Percentiles rank a stretch among this genome's conserved stretches.
phyloP scores from a whole-genome alignment of 2,113 vertebrate genomes.

The Pelecanoides urinatrix region DNA sequence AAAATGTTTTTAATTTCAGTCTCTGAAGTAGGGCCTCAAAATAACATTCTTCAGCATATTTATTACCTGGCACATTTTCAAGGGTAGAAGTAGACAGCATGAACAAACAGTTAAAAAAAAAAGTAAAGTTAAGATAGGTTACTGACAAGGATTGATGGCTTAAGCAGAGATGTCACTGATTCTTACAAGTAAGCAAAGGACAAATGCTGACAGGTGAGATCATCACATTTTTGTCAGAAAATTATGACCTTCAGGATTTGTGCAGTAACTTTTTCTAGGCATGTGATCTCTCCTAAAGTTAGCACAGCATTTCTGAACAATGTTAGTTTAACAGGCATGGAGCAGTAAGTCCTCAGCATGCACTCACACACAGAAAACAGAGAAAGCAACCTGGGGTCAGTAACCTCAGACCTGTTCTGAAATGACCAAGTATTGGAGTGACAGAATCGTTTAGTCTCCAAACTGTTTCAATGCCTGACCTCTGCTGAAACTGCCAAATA shows the following conservation, averaged over 20 bases:
- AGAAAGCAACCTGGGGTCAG: not conserved
- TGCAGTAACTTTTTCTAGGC: not conserved
- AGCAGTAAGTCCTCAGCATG: not conserved
- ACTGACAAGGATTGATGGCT: not conserved
- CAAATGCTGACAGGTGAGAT: not conserved
- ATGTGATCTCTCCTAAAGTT: not conserved
- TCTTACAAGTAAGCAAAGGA: not conserved
- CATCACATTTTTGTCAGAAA: not conserved
- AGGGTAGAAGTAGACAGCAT: not conserved
- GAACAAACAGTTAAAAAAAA: not conserved
- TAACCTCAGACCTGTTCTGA: not conserved
- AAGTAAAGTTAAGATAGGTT: not conserved
- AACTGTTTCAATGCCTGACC: not conserved
- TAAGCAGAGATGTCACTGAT: not conserved
- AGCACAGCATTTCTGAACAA: not conserved
- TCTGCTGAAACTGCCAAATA: not conserved
- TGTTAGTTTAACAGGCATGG: fast-evolving
- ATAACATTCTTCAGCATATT: not conserved
- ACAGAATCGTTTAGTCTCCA: not conserved
- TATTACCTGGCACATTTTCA: not conserved
- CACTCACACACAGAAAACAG: not conserved
- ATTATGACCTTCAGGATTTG: not conserved
- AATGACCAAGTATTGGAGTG: not conserved
- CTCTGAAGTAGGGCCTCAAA: not conserved
- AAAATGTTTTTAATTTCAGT: not conserved